These are phyloP conservation scores for Chrysolina haemoptera DNA, from an alignment of 2,888 invertebrate genomes.

Conservation along the genomic window DNA sequence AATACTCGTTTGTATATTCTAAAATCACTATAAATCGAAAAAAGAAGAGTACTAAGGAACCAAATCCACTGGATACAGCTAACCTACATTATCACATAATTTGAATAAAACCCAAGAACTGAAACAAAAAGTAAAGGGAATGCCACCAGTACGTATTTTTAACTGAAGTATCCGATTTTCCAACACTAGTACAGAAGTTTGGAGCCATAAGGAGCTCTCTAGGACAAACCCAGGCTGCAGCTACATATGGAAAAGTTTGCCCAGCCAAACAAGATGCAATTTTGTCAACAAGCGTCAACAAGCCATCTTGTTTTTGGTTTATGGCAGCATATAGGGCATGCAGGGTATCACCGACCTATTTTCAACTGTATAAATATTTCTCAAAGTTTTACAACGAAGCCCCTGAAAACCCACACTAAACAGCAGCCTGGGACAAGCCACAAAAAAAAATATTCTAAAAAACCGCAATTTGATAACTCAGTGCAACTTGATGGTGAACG, in stretches of 20 bases:
- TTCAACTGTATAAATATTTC: neutral
- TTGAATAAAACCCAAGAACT: neutral
- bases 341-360: neutral
- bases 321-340: neutral
- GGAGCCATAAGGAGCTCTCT: no score
- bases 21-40: no score
- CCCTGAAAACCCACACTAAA: neutral
- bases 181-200: neutral
- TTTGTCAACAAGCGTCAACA: no score
- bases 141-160: neutral
- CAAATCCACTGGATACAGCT: no score
- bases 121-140: neutral
- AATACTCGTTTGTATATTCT: no score
- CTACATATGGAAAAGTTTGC: neutral
- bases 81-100: neutral
- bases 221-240: no score
- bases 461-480: neutral
- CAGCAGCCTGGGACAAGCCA: neutral
- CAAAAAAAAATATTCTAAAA: neutral
- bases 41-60: no score
- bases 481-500: constrained; percentile 70
- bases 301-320: neutral
- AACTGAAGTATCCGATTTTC: neutral
- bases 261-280: neutral
- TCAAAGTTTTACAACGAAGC: neutral